phyloP scores from a whole-genome alignment of 1,140 invertebrate species.

The Frieseomelitta varia region DNA sequence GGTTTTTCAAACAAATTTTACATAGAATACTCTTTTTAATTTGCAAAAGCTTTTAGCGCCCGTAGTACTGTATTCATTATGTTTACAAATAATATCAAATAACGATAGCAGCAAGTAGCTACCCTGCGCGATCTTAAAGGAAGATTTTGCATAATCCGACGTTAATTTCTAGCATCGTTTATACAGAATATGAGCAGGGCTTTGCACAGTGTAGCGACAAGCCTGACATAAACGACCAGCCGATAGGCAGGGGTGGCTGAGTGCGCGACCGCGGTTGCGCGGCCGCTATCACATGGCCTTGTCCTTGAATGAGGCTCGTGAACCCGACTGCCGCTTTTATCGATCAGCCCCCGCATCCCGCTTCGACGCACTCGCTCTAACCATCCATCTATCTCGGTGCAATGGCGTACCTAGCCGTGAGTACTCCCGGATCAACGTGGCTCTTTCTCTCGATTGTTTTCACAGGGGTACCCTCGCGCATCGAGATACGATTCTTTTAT shows the following conservation, averaged over 20 bases:
- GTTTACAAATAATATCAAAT: not conserved
- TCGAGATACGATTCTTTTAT: not conserved
- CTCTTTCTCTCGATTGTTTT: not conserved
- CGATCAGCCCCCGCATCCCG: conserved; percentile 82
- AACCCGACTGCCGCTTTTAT: conserved; percentile 81
- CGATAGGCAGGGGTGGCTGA: conserved; percentile 75
- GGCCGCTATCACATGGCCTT: conserved; percentile 82
- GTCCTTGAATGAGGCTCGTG: conserved; percentile 83
- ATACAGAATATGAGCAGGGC: conserved; percentile 12
- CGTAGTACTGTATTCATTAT: not conserved
- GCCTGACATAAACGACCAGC: conserved; percentile 67
- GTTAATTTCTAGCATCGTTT: not conserved
- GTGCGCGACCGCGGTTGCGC: conserved; percentile 79
- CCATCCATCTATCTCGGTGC: conserved; percentile 78
- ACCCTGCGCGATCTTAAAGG: no score
- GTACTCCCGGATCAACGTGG: conserved; percentile 43
- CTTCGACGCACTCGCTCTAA: conserved; percentile 78
- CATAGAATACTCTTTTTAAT: not conserved
- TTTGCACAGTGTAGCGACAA: conserved; percentile 37
- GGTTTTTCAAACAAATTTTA: not conserved
- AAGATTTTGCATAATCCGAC: not conserved
- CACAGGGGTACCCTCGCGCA: not conserved
- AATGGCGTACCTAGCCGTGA: conserved; percentile 74
- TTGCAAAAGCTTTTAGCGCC: not conserved
- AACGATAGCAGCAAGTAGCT: not conserved